Evolutionary conservation across 2,797 vertebrate genomes (phyloP), one percentile per base, ranked within the genome.

Genomic region (Adrianichthys oophorus): DNA sequence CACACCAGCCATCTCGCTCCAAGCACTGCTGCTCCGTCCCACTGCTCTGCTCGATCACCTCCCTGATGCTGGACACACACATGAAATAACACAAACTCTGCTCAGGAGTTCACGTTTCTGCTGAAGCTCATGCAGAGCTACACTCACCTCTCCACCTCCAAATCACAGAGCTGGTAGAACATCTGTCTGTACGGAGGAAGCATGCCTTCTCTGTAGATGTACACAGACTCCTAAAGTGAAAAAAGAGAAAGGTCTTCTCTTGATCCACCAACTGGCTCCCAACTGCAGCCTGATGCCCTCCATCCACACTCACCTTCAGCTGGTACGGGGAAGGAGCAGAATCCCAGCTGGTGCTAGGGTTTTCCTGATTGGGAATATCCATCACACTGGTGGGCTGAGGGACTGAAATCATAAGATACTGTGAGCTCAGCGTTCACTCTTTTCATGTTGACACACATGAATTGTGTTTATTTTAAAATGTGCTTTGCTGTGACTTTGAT

Each of bases 101-200:
- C 32, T 37, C 32, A 19, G 1, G 43, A 32, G 24, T 37, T 12
- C n/a, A n/a, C n/a, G 6, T 13, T 23, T 49, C 29, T 12, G 29
- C 29, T 32, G 29, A 10, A 10, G 29, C 32, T 13, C 32, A 12
- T 10, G 2, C 10, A 12, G 10, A 12, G 32, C 32, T 19, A 13
- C 10, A 7, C 70, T 0, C 90, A 98, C 97, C 94, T 94, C 15
- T 95, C 93, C 73, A 96, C 94, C 0, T 96, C 87, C 78, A 99
- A 61, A 69, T 99, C 98, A 65, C 98, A 99, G 5, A 99, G 86
- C 91, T 99, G 98, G 89, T 98, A 99, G 82, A 99, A 98, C 98
- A 99, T 99, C 90, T 99, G 97, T 44, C 97, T 91, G 72, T 99
- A 97, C 0, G 96, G 98, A 1, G 98, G 98, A 48, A 99, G 72